Conservation (phyloP, 1,140 invertebrate species). For the Sinella curviseta region DNA sequence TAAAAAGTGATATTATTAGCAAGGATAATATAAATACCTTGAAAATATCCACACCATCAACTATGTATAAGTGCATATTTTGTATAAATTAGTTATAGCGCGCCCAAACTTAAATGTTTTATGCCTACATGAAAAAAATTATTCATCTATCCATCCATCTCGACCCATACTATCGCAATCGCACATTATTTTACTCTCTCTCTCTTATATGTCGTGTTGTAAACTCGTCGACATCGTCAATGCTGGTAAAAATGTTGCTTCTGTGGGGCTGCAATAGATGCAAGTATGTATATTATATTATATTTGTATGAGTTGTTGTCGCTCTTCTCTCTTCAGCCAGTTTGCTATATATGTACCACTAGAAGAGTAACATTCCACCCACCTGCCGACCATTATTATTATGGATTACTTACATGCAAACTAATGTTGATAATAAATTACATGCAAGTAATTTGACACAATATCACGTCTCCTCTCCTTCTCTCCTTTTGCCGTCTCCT, state of each 20-base stretch:
- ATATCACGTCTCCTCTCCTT: constrained; percentile 21
- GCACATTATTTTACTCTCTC: background rate
- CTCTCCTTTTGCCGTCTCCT: constrained; percentile 20
- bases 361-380: constrained; percentile 19
- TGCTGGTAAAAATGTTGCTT: background rate
- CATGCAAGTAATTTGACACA: constrained; percentile 27
- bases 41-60: background rate
- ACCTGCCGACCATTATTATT: constrained; percentile 27
- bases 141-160: background rate
- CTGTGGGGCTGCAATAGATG: no score
- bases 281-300: background rate
- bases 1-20: background rate
- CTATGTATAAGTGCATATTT: background rate
- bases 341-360: background rate
- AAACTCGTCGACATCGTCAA: background rate
- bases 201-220: background rate
- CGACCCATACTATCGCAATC: background rate
- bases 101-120: no score
- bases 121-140: no score
- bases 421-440: constrained; percentile 28
- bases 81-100: background rate
- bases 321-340: background rate
- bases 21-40: background rate
- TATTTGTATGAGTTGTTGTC: background rate
- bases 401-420: constrained; percentile 27